A percentile compares a stretch with the other conserved stretches of the same genome.
Conservation (phyloP, 2,888 invertebrate genomes). For the Leucophora obtusa region DNA sequence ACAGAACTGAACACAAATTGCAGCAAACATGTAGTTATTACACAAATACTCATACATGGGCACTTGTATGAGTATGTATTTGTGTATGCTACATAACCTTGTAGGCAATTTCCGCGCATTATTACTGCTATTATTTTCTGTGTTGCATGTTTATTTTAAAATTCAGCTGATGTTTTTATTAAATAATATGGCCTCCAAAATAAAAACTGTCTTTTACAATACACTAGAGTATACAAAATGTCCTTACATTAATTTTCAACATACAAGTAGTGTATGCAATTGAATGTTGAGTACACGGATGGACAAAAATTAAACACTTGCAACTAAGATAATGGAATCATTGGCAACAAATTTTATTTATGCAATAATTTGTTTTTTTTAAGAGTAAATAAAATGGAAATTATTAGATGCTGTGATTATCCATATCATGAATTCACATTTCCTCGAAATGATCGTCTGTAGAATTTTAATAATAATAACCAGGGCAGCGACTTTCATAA, state of each 20-base stretch:
- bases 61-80: not conserved
- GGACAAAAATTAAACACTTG: not conserved
- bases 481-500: too few relatives aligned
- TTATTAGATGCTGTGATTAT: too few relatives aligned
- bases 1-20: slow-evolving; percentile 37
- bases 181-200: slow-evolving; percentile 29
- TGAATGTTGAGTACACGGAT: not conserved
- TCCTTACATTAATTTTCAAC: slow-evolving; percentile 23
- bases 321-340: too few relatives aligned
- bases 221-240: slow-evolving; percentile 27
- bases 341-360: too few relatives aligned
- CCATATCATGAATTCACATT: too few relatives aligned
- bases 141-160: slow-evolving; percentile 48
- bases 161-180: slow-evolving; percentile 53
- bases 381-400: too few relatives aligned
- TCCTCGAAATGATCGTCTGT: too few relatives aligned
- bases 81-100: slow-evolving; percentile 23
- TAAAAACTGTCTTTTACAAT: slow-evolving; percentile 32
- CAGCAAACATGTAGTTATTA: slow-evolving; percentile 18
- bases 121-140: slow-evolving; percentile 41
- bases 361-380: too few relatives aligned
- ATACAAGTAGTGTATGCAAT: not conserved
- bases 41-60: slow-evolving; percentile 9
- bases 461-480: too few relatives aligned
- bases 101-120: slow-evolving; percentile 33